Evolutionary conservation across 2,797 vertebrate species (phyloP).

Genomic region (Squalus acanthias): DNA sequence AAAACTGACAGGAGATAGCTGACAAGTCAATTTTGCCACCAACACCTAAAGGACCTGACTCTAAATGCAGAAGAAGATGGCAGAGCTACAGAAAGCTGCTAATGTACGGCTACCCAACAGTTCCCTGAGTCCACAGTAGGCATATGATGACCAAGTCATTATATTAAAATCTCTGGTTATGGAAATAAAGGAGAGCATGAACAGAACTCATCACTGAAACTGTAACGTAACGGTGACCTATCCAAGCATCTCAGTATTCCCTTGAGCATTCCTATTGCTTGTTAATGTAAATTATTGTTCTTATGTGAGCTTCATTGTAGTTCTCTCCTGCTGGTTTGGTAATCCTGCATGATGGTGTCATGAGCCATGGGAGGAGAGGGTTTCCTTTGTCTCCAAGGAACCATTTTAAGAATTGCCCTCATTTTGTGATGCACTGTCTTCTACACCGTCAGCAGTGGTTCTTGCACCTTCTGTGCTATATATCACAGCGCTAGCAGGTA

Average conservation of each 20-base stretch:
- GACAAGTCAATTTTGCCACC: neutral
- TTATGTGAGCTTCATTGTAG: neutral
- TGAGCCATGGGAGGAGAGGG: neutral
- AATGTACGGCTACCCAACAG: too few relatives aligned
- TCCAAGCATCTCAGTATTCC: neutral
- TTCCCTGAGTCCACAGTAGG: too few relatives aligned
- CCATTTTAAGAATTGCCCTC: too few relatives aligned
- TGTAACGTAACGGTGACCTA: neutral
- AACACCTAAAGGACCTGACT: neutral
- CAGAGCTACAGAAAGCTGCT: neutral
- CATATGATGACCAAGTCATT: neutral
- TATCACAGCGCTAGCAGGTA: neutral
- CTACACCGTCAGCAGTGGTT: neutral
- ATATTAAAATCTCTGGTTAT: neutral
- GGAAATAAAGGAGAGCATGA: neutral
- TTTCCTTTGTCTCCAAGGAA: neutral
- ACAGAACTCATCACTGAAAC: neutral
- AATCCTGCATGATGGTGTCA: neutral
- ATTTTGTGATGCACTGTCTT: neutral
- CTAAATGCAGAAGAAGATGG: too few relatives aligned
- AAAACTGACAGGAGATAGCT: neutral
- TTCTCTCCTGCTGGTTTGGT: neutral
- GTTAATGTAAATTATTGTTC: neutral
- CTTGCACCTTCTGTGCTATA: neutral
- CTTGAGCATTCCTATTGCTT: neutral